Conservation (phyloP, 2,113 vertebrate species). For the Pedionomus torquatus region DNA sequence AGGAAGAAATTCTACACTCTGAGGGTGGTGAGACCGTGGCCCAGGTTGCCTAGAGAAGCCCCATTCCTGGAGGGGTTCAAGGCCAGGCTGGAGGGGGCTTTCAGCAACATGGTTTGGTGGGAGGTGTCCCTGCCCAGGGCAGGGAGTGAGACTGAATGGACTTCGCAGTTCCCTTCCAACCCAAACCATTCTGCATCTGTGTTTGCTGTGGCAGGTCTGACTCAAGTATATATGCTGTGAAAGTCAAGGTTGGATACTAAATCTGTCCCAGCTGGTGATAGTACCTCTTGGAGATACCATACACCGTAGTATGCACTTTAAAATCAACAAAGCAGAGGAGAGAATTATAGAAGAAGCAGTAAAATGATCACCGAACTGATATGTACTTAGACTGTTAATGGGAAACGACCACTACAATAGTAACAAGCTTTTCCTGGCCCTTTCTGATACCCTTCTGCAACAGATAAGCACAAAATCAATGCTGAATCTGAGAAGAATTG, state of each 20-base stretch:
- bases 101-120: too few species aligned
- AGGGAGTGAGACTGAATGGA: too few species aligned
- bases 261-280: neutral
- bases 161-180: too few species aligned
- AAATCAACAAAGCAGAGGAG: neutral
- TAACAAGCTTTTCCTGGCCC: neutral
- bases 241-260: neutral
- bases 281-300: neutral
- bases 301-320: neutral
- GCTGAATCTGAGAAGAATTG: neutral
- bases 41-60: too few species aligned
- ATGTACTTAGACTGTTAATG: neutral
- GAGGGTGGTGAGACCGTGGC: too few species aligned
- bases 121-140: too few species aligned
- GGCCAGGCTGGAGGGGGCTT: too few species aligned
- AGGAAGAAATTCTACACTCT: too few species aligned
- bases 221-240: neutral
- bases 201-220: neutral
- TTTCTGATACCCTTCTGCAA: neutral
- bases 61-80: too few species aligned
- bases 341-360: neutral
- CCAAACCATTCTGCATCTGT: neutral
- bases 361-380: neutral
- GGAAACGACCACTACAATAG: neutral
- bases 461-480: neutral